Base-by-base conservation (phyloP, 2,888 invertebrate species). In the Ectobius pallidus region DNA sequence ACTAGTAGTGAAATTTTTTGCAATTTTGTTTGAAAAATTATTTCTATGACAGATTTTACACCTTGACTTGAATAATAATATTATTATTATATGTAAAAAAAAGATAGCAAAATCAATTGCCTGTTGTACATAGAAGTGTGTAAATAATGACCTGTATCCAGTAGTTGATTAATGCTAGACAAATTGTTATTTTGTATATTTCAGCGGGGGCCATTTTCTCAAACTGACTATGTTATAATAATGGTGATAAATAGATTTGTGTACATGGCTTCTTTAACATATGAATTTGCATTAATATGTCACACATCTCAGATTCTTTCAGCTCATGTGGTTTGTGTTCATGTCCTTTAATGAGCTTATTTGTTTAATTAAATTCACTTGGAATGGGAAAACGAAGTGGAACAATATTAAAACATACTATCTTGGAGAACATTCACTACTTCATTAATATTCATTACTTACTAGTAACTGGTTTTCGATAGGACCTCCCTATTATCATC, bases 121-220 rank as follows among this genome's bases (percentile, higher is more conserved):
- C 52, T 62, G 58, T 7, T 63, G 65, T 70, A 61, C 44, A 70
- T 70, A 73, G 27, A 55, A 63, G 58, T 55, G 27, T 73, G 73
- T 73, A 73, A 70, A 73, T 73, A 73, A 34, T 70, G 67, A 74
- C 65, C 30, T 74, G 74, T 74, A 74, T 74, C 72, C 72, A 72
- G 65, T 73, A 72, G 72, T 72, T 74, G 70, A 70, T 72, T 68
- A 72, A 70, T 72, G 44, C 61, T 70, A 72, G 61, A 61, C 39
- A 67, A 70, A 74, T 70, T 74, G 72, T 74, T 74, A 74, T 74
- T 74, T 74, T 74, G 58, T 72, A 74, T 72, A 74, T 70, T 74
- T 67, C 61, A 61, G 22, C 65, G 73, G 73, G 73, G 73, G 70
- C 73, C 70, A 70, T 72, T 69, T 72, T 68, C 58, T 52, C 68